Conservation (phyloP, 2,888 invertebrate genomes). For the Leucophenga maculata region DNA sequence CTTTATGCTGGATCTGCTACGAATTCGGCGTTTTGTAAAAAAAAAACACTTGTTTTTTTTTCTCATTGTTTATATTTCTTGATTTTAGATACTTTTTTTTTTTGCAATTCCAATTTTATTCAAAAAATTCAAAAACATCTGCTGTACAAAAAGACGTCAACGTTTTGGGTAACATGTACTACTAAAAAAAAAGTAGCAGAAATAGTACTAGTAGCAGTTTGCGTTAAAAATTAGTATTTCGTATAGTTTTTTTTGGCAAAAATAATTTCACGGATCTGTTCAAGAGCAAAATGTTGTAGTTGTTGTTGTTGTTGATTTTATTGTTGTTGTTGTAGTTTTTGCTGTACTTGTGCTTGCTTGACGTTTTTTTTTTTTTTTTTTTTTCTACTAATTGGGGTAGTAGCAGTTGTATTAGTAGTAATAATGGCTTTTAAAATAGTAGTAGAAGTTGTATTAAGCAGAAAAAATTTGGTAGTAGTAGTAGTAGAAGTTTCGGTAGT, state of each 20-base stretch:
- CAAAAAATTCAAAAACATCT: slow-evolving; percentile 41
- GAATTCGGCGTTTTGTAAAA: not conserved
- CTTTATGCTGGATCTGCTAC: slow-evolving; percentile 19
- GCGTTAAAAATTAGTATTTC: not conserved
- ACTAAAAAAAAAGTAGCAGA: not conserved
- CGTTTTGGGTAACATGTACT: not conserved
- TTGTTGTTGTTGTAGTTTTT: not conserved
- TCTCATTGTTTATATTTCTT: slow-evolving; percentile 31
- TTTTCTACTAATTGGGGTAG: slow-evolving; percentile 52
- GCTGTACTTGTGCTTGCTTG: not conserved
- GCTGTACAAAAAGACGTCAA: not conserved
- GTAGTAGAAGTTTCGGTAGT: slow-evolving; percentile 30
- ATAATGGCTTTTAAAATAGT: slow-evolving; percentile 35
- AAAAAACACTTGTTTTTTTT: not conserved
- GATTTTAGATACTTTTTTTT: slow-evolving; percentile 23
- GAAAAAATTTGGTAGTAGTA: too few relatives aligned
- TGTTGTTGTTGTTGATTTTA: not conserved
- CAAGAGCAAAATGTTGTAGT: slow-evolving; percentile 44
- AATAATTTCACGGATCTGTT: slow-evolving; percentile 61
- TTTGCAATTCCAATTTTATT: slow-evolving; percentile 32
- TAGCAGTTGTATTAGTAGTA: slow-evolving; percentile 39
- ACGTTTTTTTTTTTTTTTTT: too few relatives aligned
- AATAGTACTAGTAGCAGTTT: not conserved
- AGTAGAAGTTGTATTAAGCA: too few relatives aligned
- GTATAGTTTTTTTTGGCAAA: slow-evolving; percentile 29